Evolutionary conservation across 2,113 vertebrate species (phyloP).

Genomic region (Trochalopteron elliotii): DNA sequence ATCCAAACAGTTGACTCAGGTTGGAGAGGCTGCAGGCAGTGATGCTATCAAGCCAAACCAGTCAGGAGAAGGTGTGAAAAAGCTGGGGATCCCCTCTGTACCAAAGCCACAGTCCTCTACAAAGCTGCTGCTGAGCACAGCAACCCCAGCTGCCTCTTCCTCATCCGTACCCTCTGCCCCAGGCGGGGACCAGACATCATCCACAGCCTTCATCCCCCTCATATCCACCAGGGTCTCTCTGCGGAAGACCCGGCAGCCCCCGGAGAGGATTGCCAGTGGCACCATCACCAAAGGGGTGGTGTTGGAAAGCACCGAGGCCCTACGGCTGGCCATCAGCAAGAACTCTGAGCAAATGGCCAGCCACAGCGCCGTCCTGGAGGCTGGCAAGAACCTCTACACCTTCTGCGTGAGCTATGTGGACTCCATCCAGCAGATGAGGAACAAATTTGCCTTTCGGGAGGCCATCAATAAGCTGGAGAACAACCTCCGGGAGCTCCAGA

Average conservation of each 20-base stretch:
- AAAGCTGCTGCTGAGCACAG: conserved; percentile 58
- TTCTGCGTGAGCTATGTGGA: conserved; percentile 94
- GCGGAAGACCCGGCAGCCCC: conserved; percentile 89
- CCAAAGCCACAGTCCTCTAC: conserved; percentile 84
- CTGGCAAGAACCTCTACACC: conserved; percentile 95
- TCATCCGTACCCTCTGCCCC: conserved; percentile 3
- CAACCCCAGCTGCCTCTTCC: conserved; percentile 40
- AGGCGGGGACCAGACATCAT: conserved; percentile 69
- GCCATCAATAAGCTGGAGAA: conserved; percentile 97
- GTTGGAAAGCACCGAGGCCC: conserved; percentile 86
- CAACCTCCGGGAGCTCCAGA: conserved; percentile 93
- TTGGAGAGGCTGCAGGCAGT: conserved; percentile 67
- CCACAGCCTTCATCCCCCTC: conserved; percentile 88
- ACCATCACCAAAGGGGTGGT: conserved; percentile 90
- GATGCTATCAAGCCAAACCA: conserved; percentile 71
- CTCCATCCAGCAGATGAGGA: conserved; percentile 98
- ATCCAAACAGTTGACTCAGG: conserved; percentile 70
- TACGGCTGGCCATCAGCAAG: conserved; percentile 85
- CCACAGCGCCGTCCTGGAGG: conserved; percentile 92
- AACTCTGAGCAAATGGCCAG: conserved; percentile 94
- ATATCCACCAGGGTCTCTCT: conserved; percentile 90
- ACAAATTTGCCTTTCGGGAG: conserved; percentile 96
- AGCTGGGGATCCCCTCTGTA: conserved; percentile 73
- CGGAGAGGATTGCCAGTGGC: conserved; percentile 85
- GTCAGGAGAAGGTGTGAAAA: conserved; percentile 78